phyloP scores from a whole-genome alignment of 2,113 vertebrate species.

The Perccottus glenii region DNA sequence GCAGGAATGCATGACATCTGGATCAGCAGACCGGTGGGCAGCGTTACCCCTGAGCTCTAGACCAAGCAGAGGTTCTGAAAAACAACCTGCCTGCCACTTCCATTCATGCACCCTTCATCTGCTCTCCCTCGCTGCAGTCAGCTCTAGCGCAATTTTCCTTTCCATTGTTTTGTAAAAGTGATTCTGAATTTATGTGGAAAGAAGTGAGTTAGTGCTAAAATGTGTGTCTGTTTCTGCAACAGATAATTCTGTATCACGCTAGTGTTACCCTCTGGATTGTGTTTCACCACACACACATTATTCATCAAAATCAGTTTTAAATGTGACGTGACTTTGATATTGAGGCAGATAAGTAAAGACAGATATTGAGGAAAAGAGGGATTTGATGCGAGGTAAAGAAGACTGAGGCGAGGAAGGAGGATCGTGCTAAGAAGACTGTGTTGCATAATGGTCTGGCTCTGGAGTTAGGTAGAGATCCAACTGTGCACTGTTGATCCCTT shows the following conservation, averaged over 20 bases:
- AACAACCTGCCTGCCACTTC: conserved; percentile 54
- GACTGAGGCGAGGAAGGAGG: not conserved
- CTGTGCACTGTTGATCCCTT: conserved; percentile 1
- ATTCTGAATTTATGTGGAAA: not conserved
- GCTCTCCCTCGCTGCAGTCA: conserved; percentile 12
- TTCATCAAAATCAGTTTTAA: conserved; percentile 11
- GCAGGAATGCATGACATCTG: conserved; percentile 77
- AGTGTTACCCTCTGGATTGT: not conserved
- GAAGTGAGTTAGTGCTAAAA: not conserved
- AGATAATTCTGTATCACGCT: not conserved
- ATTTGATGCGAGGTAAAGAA: conserved; percentile 20
- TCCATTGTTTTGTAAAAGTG: conserved; percentile 3
- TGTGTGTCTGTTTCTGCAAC: not conserved
- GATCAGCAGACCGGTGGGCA: conserved; percentile 65
- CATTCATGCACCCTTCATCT: conserved; percentile 48
- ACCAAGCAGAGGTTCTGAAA: conserved; percentile 46
- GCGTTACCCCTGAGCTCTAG: conserved; percentile 68
- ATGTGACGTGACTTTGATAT: conserved; percentile 33
- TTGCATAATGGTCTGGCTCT: conserved; percentile 32
- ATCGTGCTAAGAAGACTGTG: conserved; percentile 15
- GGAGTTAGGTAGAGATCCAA: conserved; percentile 14
- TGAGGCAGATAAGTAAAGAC: conserved; percentile 24
- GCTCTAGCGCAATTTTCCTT: conserved; percentile 13
- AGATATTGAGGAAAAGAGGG: conserved; percentile 21
- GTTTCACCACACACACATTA: conserved; percentile 5